Percentiles rank a stretch among this genome's conserved stretches.
Conservation (phyloP, 2,888 invertebrate species). For the Aphidoletes aphidimyza region DNA sequence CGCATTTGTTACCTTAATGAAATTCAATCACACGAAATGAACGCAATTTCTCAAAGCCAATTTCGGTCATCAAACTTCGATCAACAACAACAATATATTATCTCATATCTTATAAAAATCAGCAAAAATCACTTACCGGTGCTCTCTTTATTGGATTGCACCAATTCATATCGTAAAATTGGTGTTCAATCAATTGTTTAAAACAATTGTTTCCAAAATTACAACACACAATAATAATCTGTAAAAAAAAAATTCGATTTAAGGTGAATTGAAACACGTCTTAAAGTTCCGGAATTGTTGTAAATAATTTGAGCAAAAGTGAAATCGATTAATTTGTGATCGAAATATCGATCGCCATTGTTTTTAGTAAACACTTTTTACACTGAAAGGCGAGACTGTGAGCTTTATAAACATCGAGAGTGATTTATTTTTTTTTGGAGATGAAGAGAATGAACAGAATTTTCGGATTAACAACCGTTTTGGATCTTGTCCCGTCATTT, state of each 20-base stretch:
- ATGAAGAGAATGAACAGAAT: too few relatives aligned
- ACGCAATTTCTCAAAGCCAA: background rate
- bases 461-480: too few relatives aligned
- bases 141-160: too few relatives aligned
- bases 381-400: background rate
- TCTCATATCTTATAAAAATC: too few relatives aligned
- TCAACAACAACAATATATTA: too few relatives aligned
- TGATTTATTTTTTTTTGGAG: background rate
- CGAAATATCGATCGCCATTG: background rate
- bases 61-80: too few relatives aligned
- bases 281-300: background rate
- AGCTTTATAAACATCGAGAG: background rate
- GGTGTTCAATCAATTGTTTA: conserved; percentile 3
- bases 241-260: too few relatives aligned
- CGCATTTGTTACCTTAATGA: too few relatives aligned
- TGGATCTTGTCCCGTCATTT: background rate
- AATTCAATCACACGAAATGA: too few relatives aligned
- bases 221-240: background rate
- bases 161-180: background rate
- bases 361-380: background rate
- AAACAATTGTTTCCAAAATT: background rate
- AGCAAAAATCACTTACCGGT: too few relatives aligned
- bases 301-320: background rate
- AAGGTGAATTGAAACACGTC: conserved; percentile 13
- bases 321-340: conserved; percentile 36